Conservation (phyloP, 2,888 invertebrate genomes). For the Andrena haemorrhoa region DNA sequence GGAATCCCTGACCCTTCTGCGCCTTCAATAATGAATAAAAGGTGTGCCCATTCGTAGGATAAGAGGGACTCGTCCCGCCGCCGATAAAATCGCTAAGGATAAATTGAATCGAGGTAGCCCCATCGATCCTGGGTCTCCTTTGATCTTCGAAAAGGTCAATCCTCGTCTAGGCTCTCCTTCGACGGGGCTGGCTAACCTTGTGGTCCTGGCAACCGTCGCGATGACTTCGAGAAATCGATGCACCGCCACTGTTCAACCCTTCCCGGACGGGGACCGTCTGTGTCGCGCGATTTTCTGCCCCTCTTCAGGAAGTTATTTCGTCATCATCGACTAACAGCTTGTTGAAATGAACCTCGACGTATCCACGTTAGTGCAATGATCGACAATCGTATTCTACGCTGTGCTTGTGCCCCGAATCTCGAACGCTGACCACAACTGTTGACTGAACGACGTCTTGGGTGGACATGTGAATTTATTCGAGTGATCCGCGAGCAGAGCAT, state of each 20-base stretch:
- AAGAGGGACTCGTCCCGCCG: slow-evolving; percentile 46
- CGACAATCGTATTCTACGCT: background rate
- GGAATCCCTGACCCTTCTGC: slow-evolving; percentile 53
- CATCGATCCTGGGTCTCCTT: slow-evolving; percentile 74
- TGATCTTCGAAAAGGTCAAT: slow-evolving; percentile 75
- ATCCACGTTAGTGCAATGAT: background rate
- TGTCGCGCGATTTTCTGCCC: slow-evolving; percentile 12
- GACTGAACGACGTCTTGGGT: background rate
- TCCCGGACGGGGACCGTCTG: slow-evolving; percentile 4
- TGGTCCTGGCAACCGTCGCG: slow-evolving; percentile 62
- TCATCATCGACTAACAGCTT: slow-evolving; percentile 31
- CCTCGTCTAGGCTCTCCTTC: slow-evolving; percentile 50
- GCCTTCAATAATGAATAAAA: slow-evolving; percentile 70
- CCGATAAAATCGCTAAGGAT: slow-evolving; percentile 75
- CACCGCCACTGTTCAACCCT: slow-evolving; percentile 41
- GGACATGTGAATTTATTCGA: slow-evolving; percentile 26
- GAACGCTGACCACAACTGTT: background rate
- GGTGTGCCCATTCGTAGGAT: slow-evolving; percentile 62
- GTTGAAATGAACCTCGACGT: background rate
- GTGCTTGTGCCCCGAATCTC: background rate
- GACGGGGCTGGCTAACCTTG: slow-evolving; percentile 66
- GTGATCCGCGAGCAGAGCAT: slow-evolving; percentile 15
- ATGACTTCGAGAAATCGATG: slow-evolving; percentile 69
- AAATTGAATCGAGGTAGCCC: slow-evolving; percentile 77
- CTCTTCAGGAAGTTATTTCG: slow-evolving; percentile 11